phyloP scores from a whole-genome alignment of 2,888 invertebrate genomes.

The Morpho deidamia region DNA sequence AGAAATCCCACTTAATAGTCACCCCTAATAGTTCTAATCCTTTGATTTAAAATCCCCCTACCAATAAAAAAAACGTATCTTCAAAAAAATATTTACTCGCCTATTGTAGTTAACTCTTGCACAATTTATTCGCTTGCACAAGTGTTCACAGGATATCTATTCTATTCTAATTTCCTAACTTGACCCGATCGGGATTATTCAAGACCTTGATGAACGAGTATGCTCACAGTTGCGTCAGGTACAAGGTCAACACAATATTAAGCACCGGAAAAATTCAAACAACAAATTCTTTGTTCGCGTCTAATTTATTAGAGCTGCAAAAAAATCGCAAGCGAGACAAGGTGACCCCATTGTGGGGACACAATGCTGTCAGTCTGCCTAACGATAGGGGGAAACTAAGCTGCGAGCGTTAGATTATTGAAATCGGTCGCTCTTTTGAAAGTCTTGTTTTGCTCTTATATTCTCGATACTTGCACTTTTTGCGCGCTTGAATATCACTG shows the following conservation, averaged over 20 bases:
- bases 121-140: too few relatives aligned
- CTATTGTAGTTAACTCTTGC: too few relatives aligned
- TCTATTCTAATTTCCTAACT: too few relatives aligned
- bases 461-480: not conserved
- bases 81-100: too few relatives aligned
- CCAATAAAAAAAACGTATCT: too few relatives aligned
- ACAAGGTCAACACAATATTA: not conserved
- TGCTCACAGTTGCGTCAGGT: not conserved
- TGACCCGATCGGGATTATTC: too few relatives aligned
- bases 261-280: constrained; percentile 5
- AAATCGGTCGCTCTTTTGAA: constrained; percentile 14
- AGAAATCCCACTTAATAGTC: too few relatives aligned
- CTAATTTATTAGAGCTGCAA: constrained; percentile 1
- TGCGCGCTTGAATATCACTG: not conserved
- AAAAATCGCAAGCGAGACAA: constrained; percentile 18
- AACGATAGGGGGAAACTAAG: constrained; percentile 15
- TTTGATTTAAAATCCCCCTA: too few relatives aligned
- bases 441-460: not conserved
- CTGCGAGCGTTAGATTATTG: constrained; percentile 18
- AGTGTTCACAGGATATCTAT: too few relatives aligned
- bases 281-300: constrained; percentile 1
- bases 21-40: too few relatives aligned
- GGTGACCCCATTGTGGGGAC: constrained; percentile 31
- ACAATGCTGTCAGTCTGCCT: constrained; percentile 23
- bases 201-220: too few relatives aligned